Evolutionary conservation across 1,140 invertebrate species (phyloP).

Genomic region (Kradibia gibbosae): DNA sequence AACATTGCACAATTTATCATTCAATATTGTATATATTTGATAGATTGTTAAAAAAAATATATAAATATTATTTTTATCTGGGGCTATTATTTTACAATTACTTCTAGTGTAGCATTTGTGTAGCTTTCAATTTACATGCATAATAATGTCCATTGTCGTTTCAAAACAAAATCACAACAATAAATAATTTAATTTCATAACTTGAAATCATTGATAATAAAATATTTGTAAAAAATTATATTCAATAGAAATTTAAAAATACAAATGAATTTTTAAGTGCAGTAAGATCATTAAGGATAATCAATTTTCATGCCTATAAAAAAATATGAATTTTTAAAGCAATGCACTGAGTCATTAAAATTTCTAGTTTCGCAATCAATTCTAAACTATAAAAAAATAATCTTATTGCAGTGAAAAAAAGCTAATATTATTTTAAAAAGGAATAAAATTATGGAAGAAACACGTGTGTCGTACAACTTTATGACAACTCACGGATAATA

Average conservation of each 20-base stretch:
- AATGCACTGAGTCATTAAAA: neutral
- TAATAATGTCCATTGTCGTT: no score
- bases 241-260: neutral
- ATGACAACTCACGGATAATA: conserved; percentile 41
- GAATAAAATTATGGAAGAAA: neutral
- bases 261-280: neutral
- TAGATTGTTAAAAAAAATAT: no score
- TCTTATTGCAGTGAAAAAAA: neutral
- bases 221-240: neutral
- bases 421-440: neutral
- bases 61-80: no score
- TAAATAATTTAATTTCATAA: neutral
- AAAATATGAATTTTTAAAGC: neutral
- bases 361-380: neutral
- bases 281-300: neutral
- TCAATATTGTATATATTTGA: no score
- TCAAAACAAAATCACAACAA: no score
- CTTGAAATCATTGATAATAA: neutral
- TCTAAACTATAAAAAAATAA: neutral
- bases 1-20: no score
- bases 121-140: no score
- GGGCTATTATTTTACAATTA: no score
- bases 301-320: neutral
- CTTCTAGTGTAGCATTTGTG: no score
- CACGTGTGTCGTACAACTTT: neutral